A percentile compares a stretch with the other conserved stretches of the same genome.
These are phyloP conservation scores for Temnothorax longispinosus DNA, from an alignment of 1,140 invertebrate genomes.

Conservation along the genomic window DNA sequence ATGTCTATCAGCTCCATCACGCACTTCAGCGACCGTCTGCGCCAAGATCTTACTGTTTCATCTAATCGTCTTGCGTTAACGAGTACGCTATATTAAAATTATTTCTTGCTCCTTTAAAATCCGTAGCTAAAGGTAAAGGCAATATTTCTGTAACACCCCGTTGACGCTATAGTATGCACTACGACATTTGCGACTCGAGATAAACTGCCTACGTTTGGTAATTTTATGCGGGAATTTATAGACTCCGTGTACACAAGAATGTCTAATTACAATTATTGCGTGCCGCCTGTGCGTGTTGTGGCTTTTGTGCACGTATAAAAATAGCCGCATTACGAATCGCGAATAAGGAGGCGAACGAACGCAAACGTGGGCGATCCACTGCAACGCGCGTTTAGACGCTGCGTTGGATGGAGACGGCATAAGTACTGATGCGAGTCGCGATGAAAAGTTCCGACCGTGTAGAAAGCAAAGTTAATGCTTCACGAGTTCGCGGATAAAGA, in stretches of 20 bases:
- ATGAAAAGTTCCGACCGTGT: slow-evolving; percentile 38
- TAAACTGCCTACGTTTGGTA: background rate
- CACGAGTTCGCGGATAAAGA: slow-evolving; percentile 49
- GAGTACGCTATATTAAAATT: background rate
- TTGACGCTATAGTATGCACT: background rate
- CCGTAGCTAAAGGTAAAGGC: background rate
- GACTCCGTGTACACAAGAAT: background rate
- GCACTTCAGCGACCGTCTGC: background rate
- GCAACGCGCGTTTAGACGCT: slow-evolving; percentile 19
- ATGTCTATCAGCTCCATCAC: slow-evolving; percentile 75
- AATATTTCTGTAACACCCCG: background rate
- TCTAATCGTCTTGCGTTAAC: background rate
- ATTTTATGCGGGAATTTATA: slow-evolving; percentile 43
- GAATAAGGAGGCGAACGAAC: background rate
- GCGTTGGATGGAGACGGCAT: background rate
- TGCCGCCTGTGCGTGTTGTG: background rate
- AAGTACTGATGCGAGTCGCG: slow-evolving; percentile 38
- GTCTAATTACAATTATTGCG: slow-evolving; percentile 40
- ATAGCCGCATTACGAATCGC: slow-evolving; percentile 39
- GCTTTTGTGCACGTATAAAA: slow-evolving; percentile 33
- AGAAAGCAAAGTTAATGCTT: slow-evolving; percentile 66
- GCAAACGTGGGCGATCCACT: background rate
- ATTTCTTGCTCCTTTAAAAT: background rate
- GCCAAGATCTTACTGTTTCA: background rate
- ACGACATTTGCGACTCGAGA: background rate